phyloP scores from a whole-genome alignment of 2,113 vertebrate species.

The Myrmecophaga tridactyla region DNA sequence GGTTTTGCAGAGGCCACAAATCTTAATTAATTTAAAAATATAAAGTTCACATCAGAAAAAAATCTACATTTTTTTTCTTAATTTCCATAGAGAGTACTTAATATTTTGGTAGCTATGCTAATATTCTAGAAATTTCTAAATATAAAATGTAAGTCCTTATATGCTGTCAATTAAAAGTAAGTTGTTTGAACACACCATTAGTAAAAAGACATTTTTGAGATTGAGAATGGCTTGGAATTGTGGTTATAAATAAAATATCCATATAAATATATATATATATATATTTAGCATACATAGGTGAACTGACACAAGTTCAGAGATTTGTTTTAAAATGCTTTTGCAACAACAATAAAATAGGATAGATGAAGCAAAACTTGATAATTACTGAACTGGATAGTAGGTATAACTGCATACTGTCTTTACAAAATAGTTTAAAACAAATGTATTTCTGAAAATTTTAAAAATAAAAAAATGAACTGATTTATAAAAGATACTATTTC shows the following conservation, averaged over 20 bases:
- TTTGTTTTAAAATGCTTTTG: constrained; percentile 18
- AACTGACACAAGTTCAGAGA: not conserved
- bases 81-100: not conserved
- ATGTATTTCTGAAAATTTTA: not conserved
- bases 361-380: not conserved
- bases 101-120: not conserved
- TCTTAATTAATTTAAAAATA: constrained; percentile 22
- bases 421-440: too few species aligned
- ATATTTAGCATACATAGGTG: not conserved
- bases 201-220: constrained; percentile 30
- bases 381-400: not conserved
- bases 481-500: not conserved
- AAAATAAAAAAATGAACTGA: constrained; percentile 45
- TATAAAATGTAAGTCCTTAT: not conserved
- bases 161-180: constrained; percentile 10
- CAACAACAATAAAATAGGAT: not conserved
- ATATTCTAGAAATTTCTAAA: constrained; percentile 28
- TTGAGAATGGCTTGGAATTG: not conserved
- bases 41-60: constrained; percentile 4
- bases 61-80: not conserved
- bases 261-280: not conserved
- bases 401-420: not conserved
- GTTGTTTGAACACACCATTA: not conserved
- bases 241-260: not conserved
- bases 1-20: not conserved